Evolutionary conservation across 1,140 invertebrate genomes (phyloP), one percentile per base, ranked within the genome.

Genomic region (Drosophila mojavensis): DNA sequence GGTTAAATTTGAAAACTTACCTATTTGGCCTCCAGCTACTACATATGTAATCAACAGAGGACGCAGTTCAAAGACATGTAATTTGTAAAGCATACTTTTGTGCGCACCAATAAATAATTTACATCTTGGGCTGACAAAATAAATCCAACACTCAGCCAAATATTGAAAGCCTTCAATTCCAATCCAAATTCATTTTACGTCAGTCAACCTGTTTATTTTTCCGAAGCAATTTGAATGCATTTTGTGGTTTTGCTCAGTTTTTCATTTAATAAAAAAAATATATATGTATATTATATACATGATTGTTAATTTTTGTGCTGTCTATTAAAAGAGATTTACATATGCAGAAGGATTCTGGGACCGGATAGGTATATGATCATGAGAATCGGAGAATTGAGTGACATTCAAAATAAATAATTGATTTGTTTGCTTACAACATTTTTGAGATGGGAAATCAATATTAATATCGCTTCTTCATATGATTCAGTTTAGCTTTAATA

Each of bases 241-340:
- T 41, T 36, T 17, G 28, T 56, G 58, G 20, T 61, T 79, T 74
- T 73, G 39, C 50, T 79, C 50, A 81, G 61, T 67, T 75, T 77
- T 82, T 79, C 54, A 61, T 86, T 86, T 88, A 86, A 86, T 86
- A 88, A 59, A 86, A 86, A 81, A 86, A 79, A 88, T 47, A 86
- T 62, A 78, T 61, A 84, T 85, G 62, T 61, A 75, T 79, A 15
- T 67, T 51, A 77, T 71, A 61, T 74, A 79, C 65, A 78, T 88
- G 79, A 63, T 79, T 82, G 59, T 39, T 67, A 41, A 41, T 59
- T 63, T 48, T 56, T 51, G 45, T 41, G 58, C 58, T 60, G 48
- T 47, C n/a, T 30, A 47, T 36, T 5, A 7, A 33, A 75, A 79
- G 79, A 86, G 79, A 82, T 88, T 72, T 41, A 50, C 51, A 26